phyloP scores from a whole-genome alignment of 2,113 vertebrate species.

The Chinchilla lanigera region DNA sequence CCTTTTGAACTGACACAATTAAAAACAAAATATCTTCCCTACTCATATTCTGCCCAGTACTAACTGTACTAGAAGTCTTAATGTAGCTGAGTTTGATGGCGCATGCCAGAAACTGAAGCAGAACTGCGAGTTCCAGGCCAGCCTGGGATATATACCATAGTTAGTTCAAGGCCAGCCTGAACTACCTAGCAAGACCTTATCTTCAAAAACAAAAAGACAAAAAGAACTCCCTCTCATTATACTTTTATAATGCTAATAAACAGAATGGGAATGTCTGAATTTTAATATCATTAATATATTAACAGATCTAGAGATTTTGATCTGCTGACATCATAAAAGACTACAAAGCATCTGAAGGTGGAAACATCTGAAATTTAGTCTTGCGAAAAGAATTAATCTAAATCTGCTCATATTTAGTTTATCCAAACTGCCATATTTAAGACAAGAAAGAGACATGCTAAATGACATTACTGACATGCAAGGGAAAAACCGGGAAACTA shows the following conservation, averaged over 20 bases:
- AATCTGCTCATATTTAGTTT: not conserved
- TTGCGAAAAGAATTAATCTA: not conserved
- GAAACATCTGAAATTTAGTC: not conserved
- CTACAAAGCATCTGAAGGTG: not conserved
- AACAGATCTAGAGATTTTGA: not conserved
- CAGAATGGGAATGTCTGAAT: not conserved
- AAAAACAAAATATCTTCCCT: not conserved
- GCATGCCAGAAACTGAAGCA: no score
- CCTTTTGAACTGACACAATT: not conserved
- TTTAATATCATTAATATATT: slow-evolving; percentile 19
- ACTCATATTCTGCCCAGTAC: not conserved
- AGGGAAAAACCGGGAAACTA: not conserved
- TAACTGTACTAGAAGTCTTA: slow-evolving; percentile 13
- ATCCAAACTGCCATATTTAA: not conserved
- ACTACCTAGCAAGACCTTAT: no score
- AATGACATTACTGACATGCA: not conserved
- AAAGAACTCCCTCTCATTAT: not conserved
- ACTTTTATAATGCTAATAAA: not conserved
- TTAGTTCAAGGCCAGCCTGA: no score
- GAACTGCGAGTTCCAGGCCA: no score
- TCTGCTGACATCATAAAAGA: not conserved
- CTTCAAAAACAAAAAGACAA: no score
- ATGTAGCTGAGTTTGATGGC: no score
- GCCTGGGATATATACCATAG: no score
- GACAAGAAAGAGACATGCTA: not conserved